Conservation (phyloP, 2,888 invertebrate genomes). For the Leucoma salicis region DNA sequence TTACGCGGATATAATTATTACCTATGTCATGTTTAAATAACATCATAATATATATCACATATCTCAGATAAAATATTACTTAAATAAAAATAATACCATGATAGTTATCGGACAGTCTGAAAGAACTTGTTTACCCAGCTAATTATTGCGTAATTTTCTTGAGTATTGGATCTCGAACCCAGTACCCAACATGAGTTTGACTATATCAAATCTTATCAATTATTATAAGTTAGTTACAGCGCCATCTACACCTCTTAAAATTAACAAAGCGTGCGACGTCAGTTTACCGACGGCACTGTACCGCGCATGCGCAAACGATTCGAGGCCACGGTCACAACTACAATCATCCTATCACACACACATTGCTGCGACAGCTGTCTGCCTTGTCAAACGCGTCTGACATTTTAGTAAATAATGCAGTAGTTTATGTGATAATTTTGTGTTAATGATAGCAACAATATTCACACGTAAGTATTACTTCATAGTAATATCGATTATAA, state of each 20-base stretch:
- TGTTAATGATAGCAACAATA: constrained; percentile 37
- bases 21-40: no score
- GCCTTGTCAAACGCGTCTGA: constrained; percentile 58
- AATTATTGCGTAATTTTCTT: no score
- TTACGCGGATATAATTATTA: no score
- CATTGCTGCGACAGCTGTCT: constrained; percentile 45
- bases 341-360: constrained; percentile 50
- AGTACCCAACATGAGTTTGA: no score
- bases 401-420: constrained; percentile 55
- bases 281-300: constrained; percentile 51
- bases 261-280: constrained; percentile 20
- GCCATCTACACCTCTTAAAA: constrained; percentile 49
- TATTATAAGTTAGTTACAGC: constrained; percentile 19
- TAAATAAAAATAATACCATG: no score
- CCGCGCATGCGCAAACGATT: constrained; percentile 64
- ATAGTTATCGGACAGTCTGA: no score
- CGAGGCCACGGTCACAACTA: constrained; percentile 70
- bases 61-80: no score
- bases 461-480: constrained; percentile 52
- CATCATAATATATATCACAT: no score
- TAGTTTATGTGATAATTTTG: constrained; percentile 44
- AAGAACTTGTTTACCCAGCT: no score
- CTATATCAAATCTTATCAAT: no score
- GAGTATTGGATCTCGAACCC: no score
- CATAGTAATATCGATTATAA: constrained; percentile 10